A percentile compares a stretch with the other conserved stretches of the same genome.
These are phyloP conservation scores for Plecotus auritus DNA, from an alignment of 2,113 vertebrate species.

Conservation along the genomic window DNA sequence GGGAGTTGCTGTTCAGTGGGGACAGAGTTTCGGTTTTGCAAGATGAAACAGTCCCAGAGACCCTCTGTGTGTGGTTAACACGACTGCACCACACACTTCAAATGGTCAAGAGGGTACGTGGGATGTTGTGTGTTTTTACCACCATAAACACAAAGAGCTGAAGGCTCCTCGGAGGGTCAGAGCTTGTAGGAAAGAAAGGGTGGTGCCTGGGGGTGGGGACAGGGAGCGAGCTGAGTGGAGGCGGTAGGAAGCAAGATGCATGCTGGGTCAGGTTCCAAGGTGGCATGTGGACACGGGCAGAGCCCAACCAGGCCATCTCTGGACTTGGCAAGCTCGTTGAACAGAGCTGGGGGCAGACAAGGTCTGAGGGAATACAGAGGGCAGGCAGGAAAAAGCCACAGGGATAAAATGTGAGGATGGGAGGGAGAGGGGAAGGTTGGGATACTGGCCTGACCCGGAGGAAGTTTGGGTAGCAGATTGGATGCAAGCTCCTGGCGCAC, in stretches of 20 bases:
- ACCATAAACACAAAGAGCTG: neutral
- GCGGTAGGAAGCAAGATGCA: accelerated
- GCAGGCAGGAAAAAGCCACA: neutral
- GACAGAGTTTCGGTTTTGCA: neutral
- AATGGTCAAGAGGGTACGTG: neutral
- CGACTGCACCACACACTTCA: accelerated
- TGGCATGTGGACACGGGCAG: accelerated
- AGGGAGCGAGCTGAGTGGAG: neutral
- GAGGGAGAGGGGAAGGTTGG: too few species aligned
- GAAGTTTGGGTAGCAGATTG: accelerated
- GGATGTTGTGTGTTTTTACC: neutral
- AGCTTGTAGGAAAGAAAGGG: too few species aligned
- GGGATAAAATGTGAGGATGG: accelerated
- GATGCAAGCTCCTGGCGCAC: too few species aligned
- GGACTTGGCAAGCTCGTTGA: neutral
- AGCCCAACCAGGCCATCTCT: accelerated
- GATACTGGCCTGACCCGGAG: neutral
- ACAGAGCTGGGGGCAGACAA: neutral
- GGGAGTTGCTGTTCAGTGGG: neutral
- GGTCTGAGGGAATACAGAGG: neutral
- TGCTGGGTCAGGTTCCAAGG: accelerated
- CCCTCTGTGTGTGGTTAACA: accelerated
- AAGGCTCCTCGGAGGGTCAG: neutral
- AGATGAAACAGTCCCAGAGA: neutral
- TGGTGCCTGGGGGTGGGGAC: accelerated